A percentile compares a stretch with the other conserved stretches of the same genome.
phyloP scores from a whole-genome alignment of 2,797 vertebrate species.

The Neopelma chrysocephalum region DNA sequence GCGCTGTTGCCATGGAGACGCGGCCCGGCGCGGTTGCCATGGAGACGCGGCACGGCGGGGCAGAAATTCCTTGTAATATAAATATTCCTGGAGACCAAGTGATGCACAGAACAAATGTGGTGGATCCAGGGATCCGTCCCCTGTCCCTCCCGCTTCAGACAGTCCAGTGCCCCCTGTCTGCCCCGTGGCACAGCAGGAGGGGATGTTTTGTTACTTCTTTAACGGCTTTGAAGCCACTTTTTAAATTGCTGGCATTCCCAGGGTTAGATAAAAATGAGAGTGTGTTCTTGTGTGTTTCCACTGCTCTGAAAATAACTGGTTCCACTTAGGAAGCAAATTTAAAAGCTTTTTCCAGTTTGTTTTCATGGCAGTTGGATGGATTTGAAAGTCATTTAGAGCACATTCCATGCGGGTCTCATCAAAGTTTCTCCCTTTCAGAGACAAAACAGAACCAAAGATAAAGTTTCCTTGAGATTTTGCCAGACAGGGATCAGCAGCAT shows the following conservation, averaged over 20 bases:
- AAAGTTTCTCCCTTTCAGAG: background rate
- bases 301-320: background rate
- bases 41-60: background rate
- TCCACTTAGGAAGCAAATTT: background rate
- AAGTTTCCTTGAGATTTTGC: background rate
- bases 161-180: rapidly evolving
- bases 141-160: rapidly evolving
- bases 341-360: background rate
- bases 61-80: too few species aligned
- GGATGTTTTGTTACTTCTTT: background rate
- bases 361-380: background rate
- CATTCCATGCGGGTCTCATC: background rate
- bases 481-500: rapidly evolving
- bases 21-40: background rate
- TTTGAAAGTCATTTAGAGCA: background rate
- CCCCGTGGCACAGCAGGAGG: rapidly evolving
- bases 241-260: background rate
- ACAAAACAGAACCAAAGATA: background rate
- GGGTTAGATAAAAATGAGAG: background rate
- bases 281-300: background rate
- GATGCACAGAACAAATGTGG: rapidly evolving
- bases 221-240: rapidly evolving
- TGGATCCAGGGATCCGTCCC: rapidly evolving
- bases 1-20: background rate
- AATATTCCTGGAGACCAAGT: background rate